Percentiles rank a stretch among this genome's conserved stretches.
Conservation (phyloP, 2,888 invertebrate species). For the Drepanosiphum platanoidis region DNA sequence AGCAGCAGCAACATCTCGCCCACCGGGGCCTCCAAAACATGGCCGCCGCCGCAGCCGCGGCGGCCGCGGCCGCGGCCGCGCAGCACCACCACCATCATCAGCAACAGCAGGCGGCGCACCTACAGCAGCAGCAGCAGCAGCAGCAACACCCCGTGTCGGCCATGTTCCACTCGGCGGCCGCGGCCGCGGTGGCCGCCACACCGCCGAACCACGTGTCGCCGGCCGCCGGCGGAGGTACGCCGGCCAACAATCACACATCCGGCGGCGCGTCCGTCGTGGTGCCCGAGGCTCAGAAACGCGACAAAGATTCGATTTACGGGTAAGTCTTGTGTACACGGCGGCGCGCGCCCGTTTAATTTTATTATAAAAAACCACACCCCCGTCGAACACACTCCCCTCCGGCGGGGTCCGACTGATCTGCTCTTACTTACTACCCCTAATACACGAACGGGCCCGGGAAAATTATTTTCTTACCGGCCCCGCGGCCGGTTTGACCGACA, state of each 20-base stretch:
- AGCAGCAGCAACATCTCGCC: slow-evolving; percentile 64
- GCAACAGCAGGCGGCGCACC: slow-evolving; percentile 67
- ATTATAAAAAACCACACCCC: background rate
- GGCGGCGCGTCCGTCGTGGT: slow-evolving; percentile 64
- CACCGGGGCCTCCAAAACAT: slow-evolving; percentile 55
- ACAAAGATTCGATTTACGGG: slow-evolving; percentile 99
- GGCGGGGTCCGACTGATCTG: too few relatives aligned
- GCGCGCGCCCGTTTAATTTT: too few relatives aligned
- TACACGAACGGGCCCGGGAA: too few relatives aligned
- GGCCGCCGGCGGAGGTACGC: slow-evolving; percentile 64
- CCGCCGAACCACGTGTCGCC: slow-evolving; percentile 50
- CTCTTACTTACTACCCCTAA: too few relatives aligned
- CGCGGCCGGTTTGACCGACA: too few relatives aligned
- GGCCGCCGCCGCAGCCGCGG: slow-evolving; percentile 65
- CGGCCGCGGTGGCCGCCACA: slow-evolving; percentile 65
- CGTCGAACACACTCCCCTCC: background rate
- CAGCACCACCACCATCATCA: slow-evolving; percentile 67
- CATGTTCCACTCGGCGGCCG: slow-evolving; percentile 75
- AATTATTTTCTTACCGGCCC: too few relatives aligned
- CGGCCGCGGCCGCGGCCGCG: slow-evolving; percentile 67
- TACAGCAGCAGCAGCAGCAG: slow-evolving; percentile 66
- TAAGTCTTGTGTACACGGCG: slow-evolving; percentile 71
- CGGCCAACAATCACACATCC: slow-evolving; percentile 72
- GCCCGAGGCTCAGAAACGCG: slow-evolving; percentile 90
- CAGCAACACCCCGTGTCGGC: slow-evolving; percentile 70